Conservation (phyloP, 2,888 invertebrate species). For the Unio pictorum region DNA sequence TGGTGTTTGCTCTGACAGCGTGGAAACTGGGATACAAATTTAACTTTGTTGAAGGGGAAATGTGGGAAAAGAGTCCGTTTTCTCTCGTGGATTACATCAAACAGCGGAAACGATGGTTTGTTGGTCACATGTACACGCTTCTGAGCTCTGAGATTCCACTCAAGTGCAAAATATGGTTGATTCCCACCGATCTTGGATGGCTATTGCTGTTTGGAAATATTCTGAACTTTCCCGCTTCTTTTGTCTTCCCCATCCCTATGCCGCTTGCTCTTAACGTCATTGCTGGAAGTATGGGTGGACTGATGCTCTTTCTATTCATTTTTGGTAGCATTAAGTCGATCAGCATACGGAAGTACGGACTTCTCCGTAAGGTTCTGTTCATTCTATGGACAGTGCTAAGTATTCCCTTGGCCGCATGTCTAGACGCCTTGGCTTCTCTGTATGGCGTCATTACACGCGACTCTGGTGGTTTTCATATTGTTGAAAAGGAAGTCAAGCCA, state of each 20-base stretch:
- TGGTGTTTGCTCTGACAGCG: conserved; percentile 36
- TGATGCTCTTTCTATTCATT: conserved; percentile 34
- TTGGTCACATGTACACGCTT: conserved; percentile 33
- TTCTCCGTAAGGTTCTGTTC: conserved; percentile 23
- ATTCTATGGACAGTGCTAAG: conserved; percentile 23
- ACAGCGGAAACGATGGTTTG: conserved; percentile 40
- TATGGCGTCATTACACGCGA: conserved; percentile 34
- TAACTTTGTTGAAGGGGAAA: conserved; percentile 38
- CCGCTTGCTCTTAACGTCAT: conserved; percentile 27
- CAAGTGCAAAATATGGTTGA: conserved; percentile 34
- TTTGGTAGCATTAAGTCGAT: conserved; percentile 43
- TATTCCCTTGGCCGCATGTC: conserved; percentile 32
- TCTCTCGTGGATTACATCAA: conserved; percentile 34
- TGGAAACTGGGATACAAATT: conserved; percentile 36
- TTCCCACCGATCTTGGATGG: conserved; percentile 37
- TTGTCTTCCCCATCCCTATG: conserved; percentile 36
- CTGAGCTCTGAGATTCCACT: conserved; percentile 34
- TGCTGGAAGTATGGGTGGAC: conserved; percentile 35
- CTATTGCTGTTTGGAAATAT: conserved; percentile 32
- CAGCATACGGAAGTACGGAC: conserved; percentile 30
- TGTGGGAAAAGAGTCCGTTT: conserved; percentile 43
- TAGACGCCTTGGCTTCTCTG: conserved; percentile 33
- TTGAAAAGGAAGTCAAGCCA: conserved; percentile 24
- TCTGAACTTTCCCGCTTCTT: conserved; percentile 31
- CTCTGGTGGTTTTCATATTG: conserved; percentile 34